A percentile compares a stretch with the other conserved stretches of the same genome.
Conservation (phyloP, 1,140 invertebrate genomes). For the Bombus cullumanus region DNA sequence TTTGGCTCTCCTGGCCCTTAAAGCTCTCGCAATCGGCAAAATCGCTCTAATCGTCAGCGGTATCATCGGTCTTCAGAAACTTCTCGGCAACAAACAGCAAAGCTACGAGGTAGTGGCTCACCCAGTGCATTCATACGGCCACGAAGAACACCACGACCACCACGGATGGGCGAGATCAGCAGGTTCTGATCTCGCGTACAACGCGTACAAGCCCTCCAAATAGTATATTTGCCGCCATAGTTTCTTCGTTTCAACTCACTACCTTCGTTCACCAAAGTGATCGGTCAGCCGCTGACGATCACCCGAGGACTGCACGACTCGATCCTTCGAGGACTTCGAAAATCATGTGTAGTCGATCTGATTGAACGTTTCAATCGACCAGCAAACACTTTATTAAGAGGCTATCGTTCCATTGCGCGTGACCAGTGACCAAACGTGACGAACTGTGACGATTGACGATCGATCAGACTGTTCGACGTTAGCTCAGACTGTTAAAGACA, state of each 20-base stretch:
- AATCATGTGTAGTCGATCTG: not conserved
- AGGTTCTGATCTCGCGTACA: slow-evolving; percentile 78
- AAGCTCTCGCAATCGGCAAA: slow-evolving; percentile 91
- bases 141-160: slow-evolving; percentile 78
- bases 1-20: slow-evolving; percentile 91
- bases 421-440: slow-evolving; percentile 49
- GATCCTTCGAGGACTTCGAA: slow-evolving; percentile 25
- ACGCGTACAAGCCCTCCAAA: slow-evolving; percentile 79
- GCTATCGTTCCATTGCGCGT: slow-evolving; percentile 1
- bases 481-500: not conserved
- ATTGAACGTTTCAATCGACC: not conserved
- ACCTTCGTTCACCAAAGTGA: slow-evolving; percentile 67
- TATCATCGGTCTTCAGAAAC: slow-evolving; percentile 91
- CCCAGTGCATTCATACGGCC: slow-evolving; percentile 75
- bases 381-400: not conserved
- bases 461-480: slow-evolving; percentile 9
- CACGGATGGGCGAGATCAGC: slow-evolving; percentile 80
- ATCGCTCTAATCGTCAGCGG: slow-evolving; percentile 89
- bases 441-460: slow-evolving; percentile 34
- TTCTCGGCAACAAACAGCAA: slow-evolving; percentile 87
- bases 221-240: slow-evolving; percentile 52
- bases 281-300: slow-evolving; percentile 50
- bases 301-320: slow-evolving; percentile 52
- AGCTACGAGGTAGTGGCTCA: slow-evolving; percentile 86
- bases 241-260: slow-evolving; percentile 42